These are phyloP conservation scores for Drosophila paramelanica DNA, from an alignment of 2,888 invertebrate genomes.

Conservation along the genomic window DNA sequence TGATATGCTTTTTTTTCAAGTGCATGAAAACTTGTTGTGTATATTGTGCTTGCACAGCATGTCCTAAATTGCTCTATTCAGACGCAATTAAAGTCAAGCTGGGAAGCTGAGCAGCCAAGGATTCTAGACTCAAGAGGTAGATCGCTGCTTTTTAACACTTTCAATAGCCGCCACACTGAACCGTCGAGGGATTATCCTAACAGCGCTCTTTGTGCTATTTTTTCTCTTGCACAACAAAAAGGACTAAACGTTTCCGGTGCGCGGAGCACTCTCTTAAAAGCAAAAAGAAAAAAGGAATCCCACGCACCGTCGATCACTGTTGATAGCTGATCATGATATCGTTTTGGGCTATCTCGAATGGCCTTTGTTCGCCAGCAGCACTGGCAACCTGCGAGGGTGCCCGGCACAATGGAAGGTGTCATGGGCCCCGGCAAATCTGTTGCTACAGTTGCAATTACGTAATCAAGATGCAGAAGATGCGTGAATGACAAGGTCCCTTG, in stretches of 20 bases:
- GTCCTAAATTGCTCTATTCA: slow-evolving; percentile 76
- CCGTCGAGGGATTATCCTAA: slow-evolving; percentile 10
- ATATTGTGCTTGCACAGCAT: slow-evolving; percentile 54
- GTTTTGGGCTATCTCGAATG: slow-evolving; percentile 19
- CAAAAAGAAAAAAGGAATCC: slow-evolving; percentile 53
- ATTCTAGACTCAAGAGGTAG: slow-evolving; percentile 40
- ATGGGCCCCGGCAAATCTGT: slow-evolving; percentile 20
- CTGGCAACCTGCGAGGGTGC: slow-evolving; percentile 30
- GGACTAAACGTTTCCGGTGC: slow-evolving; percentile 55
- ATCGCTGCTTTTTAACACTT: slow-evolving; percentile 72
- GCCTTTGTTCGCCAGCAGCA: slow-evolving; percentile 45
- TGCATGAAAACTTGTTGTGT: slow-evolving; percentile 20
- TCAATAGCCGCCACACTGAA: slow-evolving; percentile 32
- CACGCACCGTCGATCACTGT: slow-evolving; percentile 42
- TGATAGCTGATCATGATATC: slow-evolving; percentile 40
- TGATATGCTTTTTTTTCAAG: slow-evolving; percentile 4
- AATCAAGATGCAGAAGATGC: slow-evolving; percentile 49
- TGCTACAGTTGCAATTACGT: slow-evolving; percentile 74
- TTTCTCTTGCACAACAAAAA: slow-evolving; percentile 27
- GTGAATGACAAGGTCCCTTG: slow-evolving; percentile 12
- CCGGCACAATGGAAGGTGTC: slow-evolving; percentile 45
- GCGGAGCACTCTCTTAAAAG: neutral
- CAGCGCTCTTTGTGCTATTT: slow-evolving; percentile 12
- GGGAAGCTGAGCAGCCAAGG: slow-evolving; percentile 44
- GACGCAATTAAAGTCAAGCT: slow-evolving; percentile 76